Base-by-base conservation (phyloP, 2,888 invertebrate species). In the Cylloceria caligata region DNA sequence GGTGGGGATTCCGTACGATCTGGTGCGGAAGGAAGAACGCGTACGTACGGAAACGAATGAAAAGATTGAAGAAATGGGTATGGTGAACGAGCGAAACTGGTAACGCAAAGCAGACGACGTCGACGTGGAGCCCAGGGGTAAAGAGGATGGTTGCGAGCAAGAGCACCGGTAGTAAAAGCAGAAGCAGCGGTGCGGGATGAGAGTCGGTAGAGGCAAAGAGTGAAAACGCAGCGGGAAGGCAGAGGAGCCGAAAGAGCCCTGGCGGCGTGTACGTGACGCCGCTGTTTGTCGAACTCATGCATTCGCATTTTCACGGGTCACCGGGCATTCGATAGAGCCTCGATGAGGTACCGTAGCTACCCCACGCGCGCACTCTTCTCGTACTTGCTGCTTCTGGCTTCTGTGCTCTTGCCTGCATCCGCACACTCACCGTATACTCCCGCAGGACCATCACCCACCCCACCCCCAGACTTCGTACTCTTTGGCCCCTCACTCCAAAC, bases 261-360 rank as follows among this genome's bases (percentile, higher is more conserved):
- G 84, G 74, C 72, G 83, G 79, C 80, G 83, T 85, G 84, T 87
- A 88, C 88, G 89, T 88, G 89, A 89, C 85, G 88, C 82, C 85
- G 84, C 83, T 90, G 89, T 90, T 91, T 90, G 89, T 85, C 87
- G 86, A 89, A 89, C 88, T 88, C 88, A 84, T 86, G 89, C 88
- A 89, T 89, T 90, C 91, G 89, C 88, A 87, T 91, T 91, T 90
- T 91, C 89, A 90, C 89, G 88, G 91, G 90, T 91, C 90, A 89
- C 86, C 84, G 87, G 87, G 87, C 88, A 88, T 90, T 88, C 87
- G 89, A 87, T 84, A 81, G 84, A 81, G 83, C 60, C 80, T 72
- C 65, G 67, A 49, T 62, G 80, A 60, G 80, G 67, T 79, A 82
- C 79, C 71, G 52, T 75, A 71, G 68, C 75, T 67, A 75, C 49